phyloP scores from a whole-genome alignment of 1,140 invertebrate genomes.

The Ips nitidus region DNA sequence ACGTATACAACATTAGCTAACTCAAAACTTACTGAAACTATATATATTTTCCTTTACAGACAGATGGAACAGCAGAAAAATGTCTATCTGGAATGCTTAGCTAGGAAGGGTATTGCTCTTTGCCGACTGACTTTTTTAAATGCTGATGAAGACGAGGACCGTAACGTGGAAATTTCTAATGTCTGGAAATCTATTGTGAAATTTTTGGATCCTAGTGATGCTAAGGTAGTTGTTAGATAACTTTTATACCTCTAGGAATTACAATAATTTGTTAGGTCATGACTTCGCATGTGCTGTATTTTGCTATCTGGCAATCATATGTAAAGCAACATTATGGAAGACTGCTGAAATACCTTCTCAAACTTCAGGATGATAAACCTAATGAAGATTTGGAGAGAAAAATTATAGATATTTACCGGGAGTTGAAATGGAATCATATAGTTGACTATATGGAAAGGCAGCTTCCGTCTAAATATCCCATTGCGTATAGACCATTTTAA shows the following conservation, averaged over 20 bases:
- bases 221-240: constrained; percentile 63
- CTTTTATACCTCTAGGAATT: constrained; percentile 4
- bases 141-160: constrained; percentile 46
- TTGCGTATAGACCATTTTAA: constrained; percentile 56
- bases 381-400: constrained; percentile 73
- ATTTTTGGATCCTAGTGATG: constrained; percentile 76
- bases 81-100: constrained; percentile 74
- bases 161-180: constrained; percentile 61
- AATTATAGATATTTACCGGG: constrained; percentile 64
- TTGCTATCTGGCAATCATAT: constrained; percentile 80
- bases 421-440: constrained; percentile 71
- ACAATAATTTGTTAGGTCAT: constrained; percentile 36
- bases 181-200: constrained; percentile 73
- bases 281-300: constrained; percentile 63
- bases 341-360: constrained; percentile 73
- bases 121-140: constrained; percentile 63
- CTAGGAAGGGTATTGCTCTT: constrained; percentile 73
- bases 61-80: constrained; percentile 81
- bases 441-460: constrained; percentile 57
- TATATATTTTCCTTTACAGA: constrained; percentile 53
- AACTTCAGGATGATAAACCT: constrained; percentile 78
- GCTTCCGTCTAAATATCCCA: constrained; percentile 66
- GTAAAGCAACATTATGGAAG: constrained; percentile 77
- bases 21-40: not conserved
- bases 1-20: constrained; percentile 52